Evolutionary conservation across 2,797 vertebrate genomes (phyloP).

Genomic region (Lepus oiostolus): DNA sequence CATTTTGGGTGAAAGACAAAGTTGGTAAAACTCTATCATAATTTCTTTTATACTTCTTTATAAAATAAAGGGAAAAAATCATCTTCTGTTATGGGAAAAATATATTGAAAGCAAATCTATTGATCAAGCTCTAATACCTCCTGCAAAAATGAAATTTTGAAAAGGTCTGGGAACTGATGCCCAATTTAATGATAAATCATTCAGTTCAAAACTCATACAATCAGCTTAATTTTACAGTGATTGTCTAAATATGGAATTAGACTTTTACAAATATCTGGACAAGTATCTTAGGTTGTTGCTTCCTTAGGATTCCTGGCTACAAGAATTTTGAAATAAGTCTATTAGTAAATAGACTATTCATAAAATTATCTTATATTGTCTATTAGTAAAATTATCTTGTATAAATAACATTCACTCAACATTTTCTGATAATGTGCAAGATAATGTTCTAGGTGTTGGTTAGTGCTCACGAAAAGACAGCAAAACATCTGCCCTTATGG

Average conservation of each 20-base stretch:
- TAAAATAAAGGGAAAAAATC: neutral
- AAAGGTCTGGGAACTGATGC: neutral
- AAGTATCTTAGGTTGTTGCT: neutral
- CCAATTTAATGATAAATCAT: neutral
- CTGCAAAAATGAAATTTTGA: slow-evolving; percentile 35
- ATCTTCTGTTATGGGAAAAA: neutral
- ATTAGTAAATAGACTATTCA: neutral
- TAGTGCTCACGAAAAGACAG: neutral
- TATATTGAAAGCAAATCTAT: slow-evolving; percentile 39
- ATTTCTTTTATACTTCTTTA: neutral
- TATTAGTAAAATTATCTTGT: neutral
- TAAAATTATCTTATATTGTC: neutral
- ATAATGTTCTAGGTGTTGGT: neutral
- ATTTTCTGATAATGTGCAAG: neutral
- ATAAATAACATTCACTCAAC: neutral
- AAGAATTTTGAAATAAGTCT: neutral
- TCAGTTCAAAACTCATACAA: slow-evolving; percentile 31
- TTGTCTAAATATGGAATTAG: neutral
- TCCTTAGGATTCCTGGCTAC: no score
- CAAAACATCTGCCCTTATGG: neutral
- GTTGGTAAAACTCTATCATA: neutral
- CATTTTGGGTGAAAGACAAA: slow-evolving; percentile 18
- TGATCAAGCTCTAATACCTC: neutral
- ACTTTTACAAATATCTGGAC: neutral
- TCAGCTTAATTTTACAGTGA: slow-evolving; percentile 22